Evolutionary conservation across 2,888 invertebrate genomes (phyloP).

Genomic region (Kuschelorhynchus macadamiae): DNA sequence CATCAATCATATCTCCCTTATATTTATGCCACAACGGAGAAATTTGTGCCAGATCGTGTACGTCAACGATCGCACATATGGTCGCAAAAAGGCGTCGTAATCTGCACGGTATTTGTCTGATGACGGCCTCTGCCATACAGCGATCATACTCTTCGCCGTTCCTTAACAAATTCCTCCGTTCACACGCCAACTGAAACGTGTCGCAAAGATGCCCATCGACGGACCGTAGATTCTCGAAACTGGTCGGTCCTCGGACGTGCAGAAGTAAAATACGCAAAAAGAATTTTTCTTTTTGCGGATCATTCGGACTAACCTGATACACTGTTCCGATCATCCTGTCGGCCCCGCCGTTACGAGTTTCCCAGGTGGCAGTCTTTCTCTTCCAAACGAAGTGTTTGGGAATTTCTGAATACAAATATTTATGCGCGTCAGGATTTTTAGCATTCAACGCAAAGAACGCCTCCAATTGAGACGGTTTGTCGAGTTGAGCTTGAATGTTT

Average conservation of each 20-base stretch:
- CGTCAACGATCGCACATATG: conserved; percentile 5
- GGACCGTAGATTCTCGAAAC: background rate
- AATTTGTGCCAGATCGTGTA: conserved; percentile 1
- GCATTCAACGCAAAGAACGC: conserved; percentile 6
- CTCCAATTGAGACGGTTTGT: conserved; percentile 9
- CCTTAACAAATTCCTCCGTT: conserved; percentile 5
- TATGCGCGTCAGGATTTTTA: background rate
- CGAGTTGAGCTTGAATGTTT: background rate
- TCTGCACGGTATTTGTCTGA: conserved; percentile 1
- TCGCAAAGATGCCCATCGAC: background rate
- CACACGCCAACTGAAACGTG: background rate
- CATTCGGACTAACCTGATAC: conserved; percentile 12
- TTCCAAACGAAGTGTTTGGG: background rate
- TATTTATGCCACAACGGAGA: background rate
- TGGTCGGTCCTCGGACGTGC: conserved; percentile 4
- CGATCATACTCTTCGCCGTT: conserved; percentile 5
- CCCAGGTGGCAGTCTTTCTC: background rate
- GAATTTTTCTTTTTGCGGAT: conserved; percentile 13
- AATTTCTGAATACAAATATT: conserved; percentile 4
- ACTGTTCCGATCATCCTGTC: conserved; percentile 17
- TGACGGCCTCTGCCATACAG: conserved; percentile 3
- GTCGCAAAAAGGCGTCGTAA: conserved; percentile 6
- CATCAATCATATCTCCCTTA: background rate
- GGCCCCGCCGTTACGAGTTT: background rate
- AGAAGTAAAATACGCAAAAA: background rate